Conservation (phyloP, 2,888 invertebrate species). For the Morpho helenor region DNA sequence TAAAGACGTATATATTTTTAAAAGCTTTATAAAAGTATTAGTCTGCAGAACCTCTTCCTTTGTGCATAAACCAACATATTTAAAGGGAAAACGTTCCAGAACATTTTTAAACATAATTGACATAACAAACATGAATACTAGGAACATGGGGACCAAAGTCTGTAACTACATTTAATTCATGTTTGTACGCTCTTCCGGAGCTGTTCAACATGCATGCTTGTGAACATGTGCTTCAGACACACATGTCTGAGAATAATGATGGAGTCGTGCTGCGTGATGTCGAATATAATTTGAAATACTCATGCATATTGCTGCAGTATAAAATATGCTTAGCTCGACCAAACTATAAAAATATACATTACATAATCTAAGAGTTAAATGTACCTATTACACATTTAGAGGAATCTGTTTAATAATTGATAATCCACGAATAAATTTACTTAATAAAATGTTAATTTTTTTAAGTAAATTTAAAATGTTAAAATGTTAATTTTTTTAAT, state of each 20-base stretch:
- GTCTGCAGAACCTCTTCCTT: conserved; percentile 8
- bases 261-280: conserved; percentile 30
- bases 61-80: conserved; percentile 12
- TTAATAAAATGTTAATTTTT: too few species aligned
- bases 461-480: too few species aligned
- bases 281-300: neutral
- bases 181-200: conserved; percentile 14
- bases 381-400: too few species aligned
- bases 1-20: neutral
- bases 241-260: conserved; percentile 70
- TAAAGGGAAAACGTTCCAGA: conserved; percentile 11
- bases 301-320: neutral
- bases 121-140: conserved; percentile 21
- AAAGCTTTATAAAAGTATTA: neutral
- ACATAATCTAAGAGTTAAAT: too few species aligned
- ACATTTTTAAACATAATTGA: conserved; percentile 16
- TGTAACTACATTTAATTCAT: conserved; percentile 17
- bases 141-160: conserved; percentile 9
- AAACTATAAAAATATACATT: neutral
- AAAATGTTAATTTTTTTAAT: too few species aligned
- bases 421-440: too few species aligned
- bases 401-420: too few species aligned
- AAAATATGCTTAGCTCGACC: neutral
- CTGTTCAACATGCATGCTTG: conserved; percentile 10
- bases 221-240: conserved; percentile 18